Percentiles rank a stretch among this genome's conserved stretches.
Conservation (phyloP, 1,140 invertebrate genomes). For the Drosophila neocordata region DNA sequence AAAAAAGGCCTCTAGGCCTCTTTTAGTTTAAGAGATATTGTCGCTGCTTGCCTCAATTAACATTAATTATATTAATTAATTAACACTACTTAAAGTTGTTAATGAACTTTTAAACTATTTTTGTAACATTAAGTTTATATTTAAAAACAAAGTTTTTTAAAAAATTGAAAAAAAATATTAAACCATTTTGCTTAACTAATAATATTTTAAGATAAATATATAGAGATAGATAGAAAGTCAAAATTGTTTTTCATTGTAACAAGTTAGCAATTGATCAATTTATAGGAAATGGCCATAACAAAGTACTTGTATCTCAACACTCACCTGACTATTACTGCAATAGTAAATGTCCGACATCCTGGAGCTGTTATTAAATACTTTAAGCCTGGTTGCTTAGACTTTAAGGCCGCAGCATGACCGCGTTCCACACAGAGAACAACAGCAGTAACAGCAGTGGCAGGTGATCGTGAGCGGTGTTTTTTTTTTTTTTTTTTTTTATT, state of each 20-base stretch:
- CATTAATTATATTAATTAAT: constrained; percentile 23
- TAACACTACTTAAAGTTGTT: too few relatives aligned
- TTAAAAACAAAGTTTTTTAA: too few relatives aligned
- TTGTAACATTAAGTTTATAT: too few relatives aligned
- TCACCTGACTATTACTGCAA: constrained; percentile 74
- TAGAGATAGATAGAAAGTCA: neutral
- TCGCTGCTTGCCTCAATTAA: constrained; percentile 9
- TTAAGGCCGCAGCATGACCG: constrained; percentile 11
- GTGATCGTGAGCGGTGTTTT: neutral
- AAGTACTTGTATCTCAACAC: constrained; percentile 11
- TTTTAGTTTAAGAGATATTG: too few relatives aligned
- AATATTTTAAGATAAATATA: too few relatives aligned
- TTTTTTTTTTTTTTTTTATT: too few relatives aligned
- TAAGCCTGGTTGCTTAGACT: neutral
- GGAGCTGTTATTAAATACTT: constrained; percentile 27
- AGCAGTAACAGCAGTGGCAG: neutral
- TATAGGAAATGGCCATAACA: neutral
- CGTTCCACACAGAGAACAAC: constrained; percentile 6
- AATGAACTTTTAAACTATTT: neutral
- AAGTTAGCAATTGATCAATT: too few relatives aligned
- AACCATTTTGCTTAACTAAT: too few relatives aligned
- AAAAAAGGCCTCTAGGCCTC: too few relatives aligned
- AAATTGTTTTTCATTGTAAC: too few relatives aligned
- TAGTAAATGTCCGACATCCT: constrained; percentile 78
- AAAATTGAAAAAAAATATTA: too few relatives aligned